phyloP scores from a whole-genome alignment of 2,888 invertebrate species.

The Stratiomys singularior region DNA sequence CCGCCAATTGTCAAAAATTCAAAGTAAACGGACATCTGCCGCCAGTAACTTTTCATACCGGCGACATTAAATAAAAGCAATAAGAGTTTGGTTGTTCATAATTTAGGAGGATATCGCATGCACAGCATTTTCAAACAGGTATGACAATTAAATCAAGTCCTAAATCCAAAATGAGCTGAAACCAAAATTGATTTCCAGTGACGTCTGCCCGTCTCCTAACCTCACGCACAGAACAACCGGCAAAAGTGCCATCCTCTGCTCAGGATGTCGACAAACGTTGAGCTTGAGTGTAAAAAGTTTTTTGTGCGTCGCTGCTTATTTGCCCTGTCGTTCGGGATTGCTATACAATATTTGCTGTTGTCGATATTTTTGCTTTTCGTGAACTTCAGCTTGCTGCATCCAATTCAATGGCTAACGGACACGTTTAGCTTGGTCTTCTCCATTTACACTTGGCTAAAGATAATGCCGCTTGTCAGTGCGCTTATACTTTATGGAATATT shows the following conservation, averaged over 20 bases:
- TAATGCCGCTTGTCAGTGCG: constrained; percentile 72
- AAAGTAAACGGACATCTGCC: constrained; percentile 9
- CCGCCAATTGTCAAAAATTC: constrained; percentile 41
- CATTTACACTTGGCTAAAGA: constrained; percentile 72
- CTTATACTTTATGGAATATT: constrained; percentile 78
- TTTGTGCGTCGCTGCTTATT: constrained; percentile 60
- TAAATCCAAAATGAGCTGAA: not conserved
- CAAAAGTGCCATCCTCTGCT: not conserved
- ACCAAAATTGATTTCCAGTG: not conserved
- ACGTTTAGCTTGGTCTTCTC: constrained; percentile 69
- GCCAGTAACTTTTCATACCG: not conserved
- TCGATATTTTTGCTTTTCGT: constrained; percentile 68
- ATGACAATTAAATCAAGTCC: not conserved
- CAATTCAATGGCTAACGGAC: constrained; percentile 72
- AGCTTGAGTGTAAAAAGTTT: constrained; percentile 59
- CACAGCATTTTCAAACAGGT: not conserved
- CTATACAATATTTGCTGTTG: constrained; percentile 69
- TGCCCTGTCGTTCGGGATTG: constrained; percentile 71
- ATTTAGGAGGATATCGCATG: not conserved
- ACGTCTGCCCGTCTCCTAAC: not conserved
- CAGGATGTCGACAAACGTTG: constrained; percentile 44
- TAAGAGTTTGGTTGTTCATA: not conserved
- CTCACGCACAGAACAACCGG: constrained; percentile 7
- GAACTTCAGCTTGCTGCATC: constrained; percentile 73
- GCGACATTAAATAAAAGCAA: not conserved